Evolutionary conservation across 2,888 invertebrate species (phyloP).

Genomic region (Tethea ocularis): DNA sequence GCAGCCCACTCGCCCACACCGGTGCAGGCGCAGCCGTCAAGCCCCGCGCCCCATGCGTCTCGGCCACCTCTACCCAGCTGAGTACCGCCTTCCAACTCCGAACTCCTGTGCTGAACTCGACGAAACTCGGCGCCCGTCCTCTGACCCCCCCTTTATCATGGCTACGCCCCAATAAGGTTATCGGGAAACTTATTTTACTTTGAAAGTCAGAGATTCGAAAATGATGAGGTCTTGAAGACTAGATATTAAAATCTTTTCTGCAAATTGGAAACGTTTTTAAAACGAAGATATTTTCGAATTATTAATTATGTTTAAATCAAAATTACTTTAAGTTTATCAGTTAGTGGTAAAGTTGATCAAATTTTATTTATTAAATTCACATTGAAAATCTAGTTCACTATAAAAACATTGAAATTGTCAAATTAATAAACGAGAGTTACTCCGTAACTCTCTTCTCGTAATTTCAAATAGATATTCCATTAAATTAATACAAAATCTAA

Average conservation of each 20-base stretch:
- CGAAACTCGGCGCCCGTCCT: constrained; percentile 81
- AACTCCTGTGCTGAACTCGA: constrained; percentile 84
- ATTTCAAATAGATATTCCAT: too few species aligned
- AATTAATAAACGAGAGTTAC: too few species aligned
- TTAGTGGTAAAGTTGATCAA: too few species aligned
- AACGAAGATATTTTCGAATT: background rate
- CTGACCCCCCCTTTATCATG: constrained; percentile 64
- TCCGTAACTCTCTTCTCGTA: too few species aligned
- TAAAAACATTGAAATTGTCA: background rate
- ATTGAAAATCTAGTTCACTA: background rate
- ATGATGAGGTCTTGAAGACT: constrained; percentile 16
- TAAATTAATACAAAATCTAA: too few species aligned
- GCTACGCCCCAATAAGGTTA: constrained; percentile 64
- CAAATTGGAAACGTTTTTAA: constrained; percentile 8
- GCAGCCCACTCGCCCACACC: constrained; percentile 74
- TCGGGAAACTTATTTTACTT: constrained; percentile 70
- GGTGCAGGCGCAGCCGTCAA: constrained; percentile 73
- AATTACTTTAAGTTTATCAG: background rate
- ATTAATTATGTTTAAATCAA: background rate
- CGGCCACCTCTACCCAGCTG: constrained; percentile 81
- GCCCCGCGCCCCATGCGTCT: constrained; percentile 66
- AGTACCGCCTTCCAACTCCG: constrained; percentile 84
- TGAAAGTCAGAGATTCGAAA: constrained; percentile 17
- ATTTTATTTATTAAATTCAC: background rate
- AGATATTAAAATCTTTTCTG: constrained; percentile 25